Evolutionary conservation across 2,888 invertebrate species (phyloP), one percentile per base, ranked within the genome.

Genomic region (Rhaphigaster nebulosa): DNA sequence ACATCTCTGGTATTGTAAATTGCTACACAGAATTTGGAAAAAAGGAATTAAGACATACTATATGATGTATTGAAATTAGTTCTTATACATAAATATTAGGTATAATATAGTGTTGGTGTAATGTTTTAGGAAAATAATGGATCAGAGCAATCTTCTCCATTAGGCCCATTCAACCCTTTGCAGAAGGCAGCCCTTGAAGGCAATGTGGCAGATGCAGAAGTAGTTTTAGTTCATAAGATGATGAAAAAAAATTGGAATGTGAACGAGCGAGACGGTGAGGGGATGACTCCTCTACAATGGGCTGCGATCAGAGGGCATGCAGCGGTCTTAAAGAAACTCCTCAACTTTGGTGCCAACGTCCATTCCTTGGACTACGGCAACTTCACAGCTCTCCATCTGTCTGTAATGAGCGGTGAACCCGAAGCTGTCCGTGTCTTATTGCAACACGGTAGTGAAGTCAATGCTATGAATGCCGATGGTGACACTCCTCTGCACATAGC

Each of bases 401-500:
- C 70, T 1, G 70, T 23, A 20, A 34, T 34, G 15, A 76, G 34
- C 8, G 70, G 38, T 20, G 38, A 34, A 76, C 34, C 20, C 1
- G 70, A 76, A 23, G 70, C 70, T 0, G 70, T 76, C 6, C 70
- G 70, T 34, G 2, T 34, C 8, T 10, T 76, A 8, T 23, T 76
- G 38, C 1, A 76, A 20, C 20, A 76, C 70, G 70, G 70, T 23
- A 76, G 70, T 38, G 23, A 76, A 6, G 23, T 76, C 20, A 76
- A 76, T 12, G 70, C 70, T 23, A 38, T 76, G 8, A 76, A 76
- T 12, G 1, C 5, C 18, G 34, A 76, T 38, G 70, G 70, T 20
- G 70, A 76, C 20, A 76, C 70, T 76, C 70, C 70, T 76, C 38
- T 76, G 38, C 70, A 76, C 38, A 5, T 76, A 23, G 70, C 70